phyloP scores from a whole-genome alignment of 2,113 vertebrate species.

The Percina caprodes region DNA sequence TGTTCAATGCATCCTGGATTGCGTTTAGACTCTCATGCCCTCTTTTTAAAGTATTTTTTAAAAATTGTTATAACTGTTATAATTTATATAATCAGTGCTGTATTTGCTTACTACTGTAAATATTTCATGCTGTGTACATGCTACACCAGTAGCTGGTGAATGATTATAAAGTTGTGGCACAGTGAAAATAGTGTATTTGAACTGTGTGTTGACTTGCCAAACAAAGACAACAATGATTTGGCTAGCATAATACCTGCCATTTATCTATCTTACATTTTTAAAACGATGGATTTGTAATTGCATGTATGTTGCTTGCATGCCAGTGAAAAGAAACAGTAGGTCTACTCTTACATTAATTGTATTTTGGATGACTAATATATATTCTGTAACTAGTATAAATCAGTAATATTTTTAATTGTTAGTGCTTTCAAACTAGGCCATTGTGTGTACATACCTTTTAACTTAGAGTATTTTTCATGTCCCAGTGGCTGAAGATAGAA shows the following conservation, averaged over 20 bases:
- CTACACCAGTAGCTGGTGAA: constrained; percentile 26
- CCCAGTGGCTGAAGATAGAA: background rate
- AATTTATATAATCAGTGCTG: too few species aligned
- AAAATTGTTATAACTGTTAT: background rate
- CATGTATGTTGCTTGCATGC: constrained; percentile 15
- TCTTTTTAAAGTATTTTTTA: background rate
- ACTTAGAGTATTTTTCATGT: background rate
- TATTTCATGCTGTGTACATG: constrained; percentile 16
- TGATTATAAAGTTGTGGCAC: constrained; percentile 34
- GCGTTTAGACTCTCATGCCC: background rate
- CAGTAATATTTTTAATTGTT: background rate
- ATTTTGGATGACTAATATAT: background rate
- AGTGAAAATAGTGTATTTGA: constrained; percentile 23
- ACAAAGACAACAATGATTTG: constrained; percentile 29
- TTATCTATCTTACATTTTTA: constrained; percentile 32
- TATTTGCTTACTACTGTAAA: background rate
- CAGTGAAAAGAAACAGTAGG: background rate
- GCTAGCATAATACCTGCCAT: constrained; percentile 7
- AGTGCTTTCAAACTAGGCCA: background rate
- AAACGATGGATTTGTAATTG: constrained; percentile 32
- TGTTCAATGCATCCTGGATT: constrained; percentile 6
- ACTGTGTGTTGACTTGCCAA: constrained; percentile 19
- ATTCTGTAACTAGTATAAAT: constrained; percentile 7
- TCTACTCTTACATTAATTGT: background rate
- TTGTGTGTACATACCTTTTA: constrained; percentile 15